phyloP scores from a whole-genome alignment of 2,113 vertebrate genomes.

The Dicentrarchus labrax region DNA sequence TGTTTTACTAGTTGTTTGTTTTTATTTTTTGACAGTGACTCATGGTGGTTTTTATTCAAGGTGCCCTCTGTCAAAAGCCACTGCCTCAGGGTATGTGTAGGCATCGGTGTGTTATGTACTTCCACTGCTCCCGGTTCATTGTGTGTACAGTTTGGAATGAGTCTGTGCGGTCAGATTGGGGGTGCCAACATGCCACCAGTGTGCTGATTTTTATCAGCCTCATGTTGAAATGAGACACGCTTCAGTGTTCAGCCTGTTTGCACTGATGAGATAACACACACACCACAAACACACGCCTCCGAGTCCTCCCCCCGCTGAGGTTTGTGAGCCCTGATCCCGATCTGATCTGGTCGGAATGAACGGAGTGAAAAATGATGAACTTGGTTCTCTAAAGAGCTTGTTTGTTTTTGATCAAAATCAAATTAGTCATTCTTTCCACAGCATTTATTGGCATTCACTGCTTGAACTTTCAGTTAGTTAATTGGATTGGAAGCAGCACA shows the following conservation, averaged over 20 bases:
- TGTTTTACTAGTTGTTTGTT: constrained; percentile 68
- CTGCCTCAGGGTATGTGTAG: constrained; percentile 20
- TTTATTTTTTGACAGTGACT: constrained; percentile 54
- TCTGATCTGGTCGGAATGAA: constrained; percentile 28
- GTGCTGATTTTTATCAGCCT: constrained; percentile 66
- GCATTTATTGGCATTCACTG: constrained; percentile 48
- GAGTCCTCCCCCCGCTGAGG: background rate
- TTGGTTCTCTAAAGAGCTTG: constrained; percentile 25
- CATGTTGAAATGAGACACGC: constrained; percentile 55
- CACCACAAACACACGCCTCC: constrained; percentile 8
- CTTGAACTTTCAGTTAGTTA: constrained; percentile 56
- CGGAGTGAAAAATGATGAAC: constrained; percentile 11
- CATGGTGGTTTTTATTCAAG: constrained; percentile 34
- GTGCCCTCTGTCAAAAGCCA: constrained; percentile 28
- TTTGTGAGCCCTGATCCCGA: constrained; percentile 1
- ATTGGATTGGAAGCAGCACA: constrained; percentile 67
- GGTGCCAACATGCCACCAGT: constrained; percentile 33
- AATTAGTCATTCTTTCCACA: constrained; percentile 58
- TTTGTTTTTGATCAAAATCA: constrained; percentile 71
- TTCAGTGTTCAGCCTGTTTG: constrained; percentile 43
- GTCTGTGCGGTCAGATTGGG: constrained; percentile 21
- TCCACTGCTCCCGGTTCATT: background rate
- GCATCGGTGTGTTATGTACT: background rate
- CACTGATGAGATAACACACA: constrained; percentile 60
- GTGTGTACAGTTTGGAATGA: constrained; percentile 20